Conservation (phyloP, 2,888 invertebrate genomes). For the Villa cingulata region DNA sequence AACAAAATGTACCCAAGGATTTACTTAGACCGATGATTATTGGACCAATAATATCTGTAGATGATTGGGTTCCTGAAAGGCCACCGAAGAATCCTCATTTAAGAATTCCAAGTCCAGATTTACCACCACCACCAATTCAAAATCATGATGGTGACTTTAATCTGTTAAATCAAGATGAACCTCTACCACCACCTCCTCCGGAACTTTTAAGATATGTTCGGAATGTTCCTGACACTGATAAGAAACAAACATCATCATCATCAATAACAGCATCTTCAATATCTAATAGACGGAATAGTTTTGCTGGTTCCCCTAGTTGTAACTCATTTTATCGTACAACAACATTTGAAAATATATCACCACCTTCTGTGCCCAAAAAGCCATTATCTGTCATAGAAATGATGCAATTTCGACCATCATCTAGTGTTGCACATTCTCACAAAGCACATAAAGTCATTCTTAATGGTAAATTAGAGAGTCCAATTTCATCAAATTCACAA, state of each 20-base stretch:
- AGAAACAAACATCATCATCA: conserved; percentile 28
- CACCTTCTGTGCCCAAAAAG: conserved; percentile 30
- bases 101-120: conserved; percentile 36
- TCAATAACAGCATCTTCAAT: no score
- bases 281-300: conserved; percentile 35
- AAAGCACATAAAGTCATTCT: conserved; percentile 24
- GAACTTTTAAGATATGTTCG: conserved; percentile 27
- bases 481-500: conserved; percentile 11
- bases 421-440: conserved; percentile 21
- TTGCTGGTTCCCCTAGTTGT: conserved; percentile 33
- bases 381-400: conserved; percentile 24
- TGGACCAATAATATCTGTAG: conserved; percentile 47
- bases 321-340: conserved; percentile 20
- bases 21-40: conserved; percentile 47
- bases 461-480: conserved; percentile 21
- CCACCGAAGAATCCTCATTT: conserved; percentile 63
- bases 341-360: conserved; percentile 21
- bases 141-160: conserved; percentile 25
- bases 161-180: conserved; percentile 26
- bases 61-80: conserved; percentile 58
- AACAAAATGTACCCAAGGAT: conserved; percentile 25
- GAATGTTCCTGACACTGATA: conserved; percentile 14
- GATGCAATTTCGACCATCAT: conserved; percentile 23
- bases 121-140: conserved; percentile 32
- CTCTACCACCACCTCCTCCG: conserved; percentile 36